These are phyloP conservation scores for Acyrthosiphon pisum DNA, from an alignment of 1,140 invertebrate genomes.

Conservation along the genomic window DNA sequence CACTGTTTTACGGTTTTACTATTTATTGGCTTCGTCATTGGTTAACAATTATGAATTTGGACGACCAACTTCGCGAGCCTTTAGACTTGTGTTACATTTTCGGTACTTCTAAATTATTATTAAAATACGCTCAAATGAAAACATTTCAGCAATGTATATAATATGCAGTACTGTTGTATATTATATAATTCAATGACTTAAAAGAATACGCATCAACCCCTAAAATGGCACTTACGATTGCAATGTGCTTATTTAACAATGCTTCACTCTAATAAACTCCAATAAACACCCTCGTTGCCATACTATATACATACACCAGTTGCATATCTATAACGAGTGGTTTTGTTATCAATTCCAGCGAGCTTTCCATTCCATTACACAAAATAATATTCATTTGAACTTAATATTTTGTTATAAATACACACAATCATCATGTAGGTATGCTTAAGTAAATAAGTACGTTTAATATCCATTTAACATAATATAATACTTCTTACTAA, in stretches of 20 bases:
- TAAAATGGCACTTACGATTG: not conserved
- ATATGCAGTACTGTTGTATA: not conserved
- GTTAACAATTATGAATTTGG: too few relatives aligned
- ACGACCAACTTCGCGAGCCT: too few relatives aligned
- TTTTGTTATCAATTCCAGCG: not conserved
- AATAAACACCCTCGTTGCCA: not conserved
- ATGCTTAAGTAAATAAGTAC: too few relatives aligned
- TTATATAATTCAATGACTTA: not conserved
- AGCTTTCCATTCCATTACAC: not conserved
- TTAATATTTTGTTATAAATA: not conserved
- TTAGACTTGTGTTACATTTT: too few relatives aligned
- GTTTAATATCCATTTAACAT: too few relatives aligned
- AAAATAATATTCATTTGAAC: not conserved
- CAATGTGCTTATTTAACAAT: not conserved
- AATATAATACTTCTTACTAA: too few relatives aligned
- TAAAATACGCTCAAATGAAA: not conserved
- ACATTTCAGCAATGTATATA: not conserved
- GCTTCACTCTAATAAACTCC: not conserved
- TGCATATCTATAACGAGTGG: not conserved
- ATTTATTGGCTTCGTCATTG: not conserved
- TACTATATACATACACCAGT: not conserved
- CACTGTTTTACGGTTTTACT: not conserved
- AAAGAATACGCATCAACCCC: not conserved
- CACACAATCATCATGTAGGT: too few relatives aligned
- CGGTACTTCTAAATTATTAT: too few relatives aligned